Percentiles rank a stretch among this genome's conserved stretches.
Evolutionary conservation across 2,797 vertebrate genomes (phyloP).

Genomic region (Sebastes steindachneri): DNA sequence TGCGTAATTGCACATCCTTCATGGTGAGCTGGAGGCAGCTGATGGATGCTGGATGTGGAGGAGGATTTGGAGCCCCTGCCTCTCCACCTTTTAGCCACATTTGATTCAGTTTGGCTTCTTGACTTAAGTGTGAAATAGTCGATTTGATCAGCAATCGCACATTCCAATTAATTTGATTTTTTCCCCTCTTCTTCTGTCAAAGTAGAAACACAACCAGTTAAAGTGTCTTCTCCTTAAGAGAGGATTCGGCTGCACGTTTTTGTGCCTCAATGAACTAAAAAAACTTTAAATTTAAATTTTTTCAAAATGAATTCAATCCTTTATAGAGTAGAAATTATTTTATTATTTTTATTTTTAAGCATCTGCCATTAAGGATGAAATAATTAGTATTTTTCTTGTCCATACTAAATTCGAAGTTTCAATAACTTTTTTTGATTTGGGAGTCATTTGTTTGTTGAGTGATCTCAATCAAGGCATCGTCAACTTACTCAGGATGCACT

Average conservation of each 20-base stretch:
- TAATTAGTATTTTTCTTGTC: neutral
- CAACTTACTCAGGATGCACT: neutral
- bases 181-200: neutral
- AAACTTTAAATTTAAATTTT: neutral
- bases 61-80: conserved; percentile 32
- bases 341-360: neutral
- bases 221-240: neutral
- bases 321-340: neutral
- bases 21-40: conserved; percentile 38
- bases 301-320: neutral
- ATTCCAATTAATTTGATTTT: neutral
- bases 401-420: neutral
- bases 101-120: neutral
- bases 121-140: neutral
- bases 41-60: conserved; percentile 12
- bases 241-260: neutral
- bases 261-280: neutral
- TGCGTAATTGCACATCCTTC: conserved; percentile 47
- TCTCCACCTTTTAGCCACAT: neutral
- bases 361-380: neutral
- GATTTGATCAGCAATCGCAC: neutral
- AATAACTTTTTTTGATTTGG: neutral
- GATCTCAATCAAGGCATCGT: neutral
- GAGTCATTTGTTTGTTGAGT: neutral
- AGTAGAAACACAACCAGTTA: neutral